phyloP scores from a whole-genome alignment of 2,797 vertebrate genomes.

The Streptopelia turtur region DNA sequence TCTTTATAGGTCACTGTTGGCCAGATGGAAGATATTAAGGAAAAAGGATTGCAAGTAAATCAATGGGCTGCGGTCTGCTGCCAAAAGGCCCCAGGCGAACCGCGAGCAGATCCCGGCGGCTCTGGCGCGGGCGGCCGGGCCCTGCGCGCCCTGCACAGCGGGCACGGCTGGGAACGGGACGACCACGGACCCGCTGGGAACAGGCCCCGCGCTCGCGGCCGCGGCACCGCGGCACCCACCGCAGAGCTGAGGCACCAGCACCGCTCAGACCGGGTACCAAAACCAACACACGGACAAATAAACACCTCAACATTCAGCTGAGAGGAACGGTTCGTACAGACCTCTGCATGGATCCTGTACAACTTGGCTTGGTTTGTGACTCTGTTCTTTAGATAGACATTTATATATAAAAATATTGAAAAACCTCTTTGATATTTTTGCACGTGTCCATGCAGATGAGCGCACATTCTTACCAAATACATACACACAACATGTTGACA shows the following conservation, averaged over 20 bases:
- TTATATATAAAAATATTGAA: background rate
- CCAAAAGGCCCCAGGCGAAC: conserved; percentile 80
- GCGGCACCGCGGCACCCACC: conserved; percentile 70
- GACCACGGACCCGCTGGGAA: conserved; percentile 86
- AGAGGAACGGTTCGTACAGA: background rate
- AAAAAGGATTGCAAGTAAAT: conserved; percentile 85
- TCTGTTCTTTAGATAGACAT: background rate
- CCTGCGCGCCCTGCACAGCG: no score
- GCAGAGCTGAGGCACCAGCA: conserved; percentile 26
- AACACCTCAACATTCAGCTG: background rate
- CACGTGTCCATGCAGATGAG: background rate
- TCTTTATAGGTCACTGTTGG: conserved; percentile 86
- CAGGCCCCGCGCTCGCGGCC: conserved; percentile 85
- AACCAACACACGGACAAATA: background rate
- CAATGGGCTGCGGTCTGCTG: conserved; percentile 78
- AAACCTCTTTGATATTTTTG: background rate
- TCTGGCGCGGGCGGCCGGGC: background rate
- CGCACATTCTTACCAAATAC: background rate
- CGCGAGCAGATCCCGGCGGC: conserved; percentile 83
- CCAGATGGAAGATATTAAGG: conserved; percentile 93
- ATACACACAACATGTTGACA: background rate
- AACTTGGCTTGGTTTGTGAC: background rate
- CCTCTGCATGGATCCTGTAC: no score
- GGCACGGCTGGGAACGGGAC: conserved; percentile 71
- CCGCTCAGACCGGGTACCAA: background rate